These are phyloP conservation scores for Acanthurus leucopareius DNA, from an alignment of 2,797 vertebrate genomes.

Conservation along the genomic window DNA sequence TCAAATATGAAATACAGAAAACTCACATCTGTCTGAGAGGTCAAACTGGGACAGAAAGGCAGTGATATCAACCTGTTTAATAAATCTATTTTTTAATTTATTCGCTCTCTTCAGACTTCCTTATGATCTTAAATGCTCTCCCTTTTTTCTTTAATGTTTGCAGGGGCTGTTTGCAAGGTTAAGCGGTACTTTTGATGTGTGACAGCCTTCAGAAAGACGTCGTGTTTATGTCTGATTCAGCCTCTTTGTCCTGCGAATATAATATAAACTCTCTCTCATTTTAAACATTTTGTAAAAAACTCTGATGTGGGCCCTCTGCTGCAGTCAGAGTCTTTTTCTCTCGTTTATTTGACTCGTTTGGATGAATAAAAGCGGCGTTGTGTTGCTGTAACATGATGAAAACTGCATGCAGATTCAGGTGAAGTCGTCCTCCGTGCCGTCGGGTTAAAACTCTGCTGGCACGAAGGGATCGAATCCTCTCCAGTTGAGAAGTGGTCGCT, in stretches of 20 bases:
- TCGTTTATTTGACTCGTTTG: background rate
- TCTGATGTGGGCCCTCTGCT: background rate
- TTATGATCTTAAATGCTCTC: background rate
- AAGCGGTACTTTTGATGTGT: background rate
- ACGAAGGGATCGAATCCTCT: slow-evolving; percentile 7
- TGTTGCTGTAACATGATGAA: accelerated
- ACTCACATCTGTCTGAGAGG: too few species aligned
- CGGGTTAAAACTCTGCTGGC: slow-evolving; percentile 26
- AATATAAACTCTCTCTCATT: background rate
- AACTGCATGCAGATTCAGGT: background rate
- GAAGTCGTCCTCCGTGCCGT: slow-evolving; percentile 5
- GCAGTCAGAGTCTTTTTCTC: background rate
- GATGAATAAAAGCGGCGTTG: background rate
- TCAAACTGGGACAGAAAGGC: too few species aligned
- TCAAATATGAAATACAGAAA: too few species aligned
- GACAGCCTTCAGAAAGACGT: background rate
- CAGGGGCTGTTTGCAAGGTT: background rate
- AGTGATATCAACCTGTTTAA: too few species aligned
- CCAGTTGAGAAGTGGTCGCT: slow-evolving; percentile 23
- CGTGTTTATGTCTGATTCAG: background rate
- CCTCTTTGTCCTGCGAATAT: too few species aligned
- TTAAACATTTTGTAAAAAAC: background rate
- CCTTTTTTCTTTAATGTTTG: background rate
- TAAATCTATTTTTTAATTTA: too few species aligned
- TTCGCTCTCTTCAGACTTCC: too few species aligned